Conservation (phyloP, 1,140 invertebrate genomes). For the Dendrolimus punctatus region DNA sequence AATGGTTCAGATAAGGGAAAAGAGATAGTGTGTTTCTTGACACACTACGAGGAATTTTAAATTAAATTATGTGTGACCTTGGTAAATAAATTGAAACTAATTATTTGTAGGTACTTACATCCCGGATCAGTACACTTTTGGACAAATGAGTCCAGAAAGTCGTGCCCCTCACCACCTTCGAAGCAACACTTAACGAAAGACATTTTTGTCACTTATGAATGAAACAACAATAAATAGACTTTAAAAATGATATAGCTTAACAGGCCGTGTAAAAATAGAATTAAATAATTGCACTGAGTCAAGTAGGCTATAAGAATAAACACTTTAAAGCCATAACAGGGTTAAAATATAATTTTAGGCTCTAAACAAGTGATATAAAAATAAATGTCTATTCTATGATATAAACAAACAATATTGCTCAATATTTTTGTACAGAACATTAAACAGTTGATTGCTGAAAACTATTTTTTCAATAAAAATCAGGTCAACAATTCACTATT, state of each 20-base stretch:
- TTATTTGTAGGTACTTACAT: constrained; percentile 76
- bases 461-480: constrained; percentile 15
- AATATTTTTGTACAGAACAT: background rate
- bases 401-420: too few species aligned
- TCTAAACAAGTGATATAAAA: constrained; percentile 1
- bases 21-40: too few species aligned
- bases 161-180: constrained; percentile 78
- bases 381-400: background rate
- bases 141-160: constrained; percentile 81
- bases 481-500: constrained; percentile 47
- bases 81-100: background rate
- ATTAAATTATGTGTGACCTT: constrained; percentile 10
- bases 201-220: constrained; percentile 63
- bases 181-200: constrained; percentile 85
- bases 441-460: constrained; percentile 1
- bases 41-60: background rate
- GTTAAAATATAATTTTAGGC: background rate
- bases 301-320: constrained; percentile 2
- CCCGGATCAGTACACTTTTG: constrained; percentile 86
- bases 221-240: constrained; percentile 1
- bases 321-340: constrained; percentile 19
- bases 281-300: constrained; percentile 6
- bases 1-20: background rate
- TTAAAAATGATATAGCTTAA: constrained; percentile 9
- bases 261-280: constrained; percentile 6